Conservation (phyloP, 2,797 vertebrate genomes). For the Hyperoplus immaculatus region DNA sequence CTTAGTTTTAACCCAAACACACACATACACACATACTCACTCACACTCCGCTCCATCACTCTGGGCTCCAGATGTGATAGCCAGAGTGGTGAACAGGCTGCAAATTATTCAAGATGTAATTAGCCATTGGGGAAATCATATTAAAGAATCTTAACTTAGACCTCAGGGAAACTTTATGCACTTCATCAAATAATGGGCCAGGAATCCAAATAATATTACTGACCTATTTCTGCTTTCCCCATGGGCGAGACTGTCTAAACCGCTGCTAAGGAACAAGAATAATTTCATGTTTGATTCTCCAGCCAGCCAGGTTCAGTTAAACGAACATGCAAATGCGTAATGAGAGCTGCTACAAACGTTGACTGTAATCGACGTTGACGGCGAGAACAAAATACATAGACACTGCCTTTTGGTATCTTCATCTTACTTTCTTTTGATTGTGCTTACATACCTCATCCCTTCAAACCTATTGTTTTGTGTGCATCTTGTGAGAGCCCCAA, state of each 20-base stretch:
- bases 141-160: conserved; percentile 74
- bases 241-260: conserved; percentile 26
- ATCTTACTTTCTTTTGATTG: conserved; percentile 15
- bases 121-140: conserved; percentile 70
- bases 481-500: background rate
- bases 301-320: conserved; percentile 24
- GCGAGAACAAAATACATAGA: background rate
- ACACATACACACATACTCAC: conserved; percentile 6
- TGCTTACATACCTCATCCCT: background rate
- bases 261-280: conserved; percentile 47
- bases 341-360: conserved; percentile 13
- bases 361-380: background rate
- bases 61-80: conserved; percentile 59
- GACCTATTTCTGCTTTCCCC: conserved; percentile 68
- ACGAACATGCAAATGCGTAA: conserved; percentile 16
- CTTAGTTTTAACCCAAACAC: conserved; percentile 20
- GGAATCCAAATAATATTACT: conserved; percentile 66
- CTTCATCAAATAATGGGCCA: conserved; percentile 68
- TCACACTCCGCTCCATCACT: conserved; percentile 28
- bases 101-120: conserved; percentile 83
- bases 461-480: background rate
- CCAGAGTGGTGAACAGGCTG: conserved; percentile 46
- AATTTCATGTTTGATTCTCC: conserved; percentile 32
- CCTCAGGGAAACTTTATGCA: conserved; percentile 74
- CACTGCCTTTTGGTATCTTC: background rate